These are phyloP conservation scores for Drosophila anceps DNA, from an alignment of 2,888 invertebrate species.

Conservation along the genomic window DNA sequence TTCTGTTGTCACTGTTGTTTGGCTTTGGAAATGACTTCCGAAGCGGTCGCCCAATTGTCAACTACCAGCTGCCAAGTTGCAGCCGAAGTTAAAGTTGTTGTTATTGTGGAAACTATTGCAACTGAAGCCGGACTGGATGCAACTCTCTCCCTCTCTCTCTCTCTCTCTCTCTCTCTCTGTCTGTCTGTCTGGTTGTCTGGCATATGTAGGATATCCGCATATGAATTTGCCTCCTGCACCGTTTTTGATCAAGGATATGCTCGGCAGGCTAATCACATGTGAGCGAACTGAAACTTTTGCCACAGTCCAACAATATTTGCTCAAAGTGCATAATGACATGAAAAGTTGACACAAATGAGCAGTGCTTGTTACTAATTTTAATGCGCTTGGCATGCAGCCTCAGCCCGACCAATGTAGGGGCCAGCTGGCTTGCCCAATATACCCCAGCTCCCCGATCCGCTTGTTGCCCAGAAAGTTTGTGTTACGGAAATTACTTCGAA, in stretches of 20 bases:
- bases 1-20: conserved; percentile 67
- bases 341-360: conserved; percentile 83
- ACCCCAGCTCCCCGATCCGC: background rate
- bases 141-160: conserved; percentile 5
- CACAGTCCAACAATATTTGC: conserved; percentile 75
- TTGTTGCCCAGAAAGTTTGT: conserved; percentile 65
- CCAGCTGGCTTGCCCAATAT: background rate
- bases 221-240: conserved; percentile 64
- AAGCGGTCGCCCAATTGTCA: conserved; percentile 45
- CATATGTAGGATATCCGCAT: conserved; percentile 64
- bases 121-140: conserved; percentile 5
- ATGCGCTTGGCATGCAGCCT: conserved; percentile 65
- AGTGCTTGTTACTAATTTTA: conserved; percentile 80
- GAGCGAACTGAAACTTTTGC: conserved; percentile 63
- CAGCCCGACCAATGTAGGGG: conserved; percentile 20
- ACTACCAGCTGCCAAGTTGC: conserved; percentile 41
- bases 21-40: conserved; percentile 75
- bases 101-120: conserved; percentile 20
- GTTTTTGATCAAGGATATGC: conserved; percentile 77
- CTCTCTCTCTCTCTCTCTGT: conserved; percentile 8
- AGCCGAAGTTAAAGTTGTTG: conserved; percentile 28
- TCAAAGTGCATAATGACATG: conserved; percentile 82
- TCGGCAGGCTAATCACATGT: conserved; percentile 73
- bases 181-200: conserved; percentile 6
- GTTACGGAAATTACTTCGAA: conserved; percentile 74